These are phyloP conservation scores for Congeria kusceri DNA, from an alignment of 2,888 invertebrate genomes.

Conservation along the genomic window DNA sequence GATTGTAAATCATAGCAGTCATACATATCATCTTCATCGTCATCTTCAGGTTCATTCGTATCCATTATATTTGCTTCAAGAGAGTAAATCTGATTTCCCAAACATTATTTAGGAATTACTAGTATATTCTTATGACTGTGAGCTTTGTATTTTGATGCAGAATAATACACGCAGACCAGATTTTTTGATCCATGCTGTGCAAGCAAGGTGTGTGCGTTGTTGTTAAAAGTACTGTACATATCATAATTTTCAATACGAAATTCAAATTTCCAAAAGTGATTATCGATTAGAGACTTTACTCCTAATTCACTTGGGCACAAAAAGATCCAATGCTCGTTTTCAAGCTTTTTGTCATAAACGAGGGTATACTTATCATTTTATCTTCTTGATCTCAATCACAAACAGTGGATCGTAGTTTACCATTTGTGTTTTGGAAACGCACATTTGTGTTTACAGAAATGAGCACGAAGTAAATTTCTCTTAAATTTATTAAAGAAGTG, in stretches of 20 bases:
- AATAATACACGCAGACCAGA: constrained; percentile 11
- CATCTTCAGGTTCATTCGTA: neutral
- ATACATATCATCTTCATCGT: constrained; percentile 17
- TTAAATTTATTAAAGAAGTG: constrained; percentile 13
- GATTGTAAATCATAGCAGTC: constrained; percentile 11
- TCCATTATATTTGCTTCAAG: neutral
- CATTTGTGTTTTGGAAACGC: constrained; percentile 1
- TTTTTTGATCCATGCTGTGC: neutral
- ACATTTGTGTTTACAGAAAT: neutral
- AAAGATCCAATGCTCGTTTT: constrained; percentile 11
- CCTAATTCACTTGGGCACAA: constrained; percentile 12
- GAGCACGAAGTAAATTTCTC: neutral
- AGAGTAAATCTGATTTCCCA: constrained; percentile 12
- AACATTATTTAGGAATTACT: constrained; percentile 1
- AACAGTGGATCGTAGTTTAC: neutral
- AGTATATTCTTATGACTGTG: constrained; percentile 4
- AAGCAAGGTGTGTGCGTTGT: constrained; percentile 17
- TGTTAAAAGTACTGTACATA: constrained; percentile 14
- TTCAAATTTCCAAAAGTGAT: constrained; percentile 24
- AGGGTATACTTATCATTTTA: neutral
- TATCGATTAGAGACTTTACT: constrained; percentile 8
- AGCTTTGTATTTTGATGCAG: constrained; percentile 13
- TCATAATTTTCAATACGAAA: constrained; percentile 19
- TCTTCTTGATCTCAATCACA: neutral
- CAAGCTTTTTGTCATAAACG: neutral